Conservation (phyloP, 2,888 invertebrate species). For the Metalampra italica region DNA sequence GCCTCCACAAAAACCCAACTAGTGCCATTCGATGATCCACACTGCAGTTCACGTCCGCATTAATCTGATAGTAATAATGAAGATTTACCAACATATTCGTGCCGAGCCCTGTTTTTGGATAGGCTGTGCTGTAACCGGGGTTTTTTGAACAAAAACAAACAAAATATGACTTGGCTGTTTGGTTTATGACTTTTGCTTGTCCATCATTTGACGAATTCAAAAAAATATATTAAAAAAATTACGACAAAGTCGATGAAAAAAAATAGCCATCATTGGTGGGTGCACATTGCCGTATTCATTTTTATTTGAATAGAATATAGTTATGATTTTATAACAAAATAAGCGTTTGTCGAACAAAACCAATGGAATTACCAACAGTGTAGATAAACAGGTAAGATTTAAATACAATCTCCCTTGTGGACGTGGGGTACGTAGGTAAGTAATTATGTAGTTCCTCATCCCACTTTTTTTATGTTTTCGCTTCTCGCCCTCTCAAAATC, state of each 20-base stretch:
- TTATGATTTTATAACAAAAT: conserved; percentile 40
- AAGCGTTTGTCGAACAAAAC: conserved; percentile 26
- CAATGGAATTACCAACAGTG: conserved; percentile 30
- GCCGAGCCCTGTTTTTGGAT: too few species aligned
- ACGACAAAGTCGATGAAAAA: conserved; percentile 45
- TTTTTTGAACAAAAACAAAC: too few species aligned
- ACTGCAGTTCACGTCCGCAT: too few species aligned
- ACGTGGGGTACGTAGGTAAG: conserved; percentile 58
- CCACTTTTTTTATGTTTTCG: conserved; percentile 59
- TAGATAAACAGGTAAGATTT: conserved; percentile 41
- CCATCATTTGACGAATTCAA: too few species aligned
- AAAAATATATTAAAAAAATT: too few species aligned
- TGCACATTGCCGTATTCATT: conserved; percentile 51
- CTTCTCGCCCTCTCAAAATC: conserved; percentile 48
- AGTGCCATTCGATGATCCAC: too few species aligned
- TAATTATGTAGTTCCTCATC: conserved; percentile 51
- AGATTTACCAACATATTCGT: too few species aligned
- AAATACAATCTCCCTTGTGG: conserved; percentile 22
- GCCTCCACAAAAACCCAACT: too few species aligned
- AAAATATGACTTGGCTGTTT: too few species aligned
- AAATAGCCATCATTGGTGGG: conserved; percentile 26
- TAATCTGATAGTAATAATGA: too few species aligned
- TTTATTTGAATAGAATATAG: conserved; percentile 33
- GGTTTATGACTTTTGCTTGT: too few species aligned
- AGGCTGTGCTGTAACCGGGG: too few species aligned